phyloP scores from a whole-genome alignment of 2,113 vertebrate genomes.

The Redunca redunca region DNA sequence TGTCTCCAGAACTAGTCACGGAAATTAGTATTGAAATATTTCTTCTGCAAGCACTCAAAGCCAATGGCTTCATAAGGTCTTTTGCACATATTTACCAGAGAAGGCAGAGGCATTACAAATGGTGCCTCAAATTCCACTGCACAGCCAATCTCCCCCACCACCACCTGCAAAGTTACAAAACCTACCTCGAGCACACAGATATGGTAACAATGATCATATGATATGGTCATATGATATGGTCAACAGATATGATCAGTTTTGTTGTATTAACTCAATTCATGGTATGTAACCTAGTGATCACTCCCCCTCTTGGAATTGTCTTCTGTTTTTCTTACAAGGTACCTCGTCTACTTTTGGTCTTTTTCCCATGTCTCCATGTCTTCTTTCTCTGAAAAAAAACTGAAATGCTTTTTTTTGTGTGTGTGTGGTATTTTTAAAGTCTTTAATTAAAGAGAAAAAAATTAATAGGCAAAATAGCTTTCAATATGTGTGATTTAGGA shows the following conservation, averaged over 20 bases:
- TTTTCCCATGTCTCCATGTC: neutral
- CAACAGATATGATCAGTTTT: neutral
- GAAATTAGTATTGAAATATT: neutral
- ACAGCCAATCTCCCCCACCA: neutral
- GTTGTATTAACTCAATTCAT: neutral
- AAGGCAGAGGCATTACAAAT: neutral
- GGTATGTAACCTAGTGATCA: neutral
- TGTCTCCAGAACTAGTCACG: neutral
- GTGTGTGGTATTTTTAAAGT: neutral
- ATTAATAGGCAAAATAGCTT: neutral
- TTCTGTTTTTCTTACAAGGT: neutral
- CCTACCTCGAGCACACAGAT: neutral
- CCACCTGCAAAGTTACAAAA: neutral
- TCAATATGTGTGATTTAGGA: neutral
- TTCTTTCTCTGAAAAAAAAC: neutral
- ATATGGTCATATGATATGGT: too few species aligned
- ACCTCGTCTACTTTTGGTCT: neutral
- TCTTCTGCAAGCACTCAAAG: neutral
- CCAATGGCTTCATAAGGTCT: neutral
- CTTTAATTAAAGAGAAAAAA: neutral
- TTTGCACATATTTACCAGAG: neutral
- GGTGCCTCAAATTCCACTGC: too few species aligned
- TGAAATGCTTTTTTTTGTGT: neutral
- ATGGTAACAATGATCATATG: accelerated
- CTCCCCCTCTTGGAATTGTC: neutral